phyloP scores from a whole-genome alignment of 1,140 invertebrate species.

The Phymastichus coffea region DNA sequence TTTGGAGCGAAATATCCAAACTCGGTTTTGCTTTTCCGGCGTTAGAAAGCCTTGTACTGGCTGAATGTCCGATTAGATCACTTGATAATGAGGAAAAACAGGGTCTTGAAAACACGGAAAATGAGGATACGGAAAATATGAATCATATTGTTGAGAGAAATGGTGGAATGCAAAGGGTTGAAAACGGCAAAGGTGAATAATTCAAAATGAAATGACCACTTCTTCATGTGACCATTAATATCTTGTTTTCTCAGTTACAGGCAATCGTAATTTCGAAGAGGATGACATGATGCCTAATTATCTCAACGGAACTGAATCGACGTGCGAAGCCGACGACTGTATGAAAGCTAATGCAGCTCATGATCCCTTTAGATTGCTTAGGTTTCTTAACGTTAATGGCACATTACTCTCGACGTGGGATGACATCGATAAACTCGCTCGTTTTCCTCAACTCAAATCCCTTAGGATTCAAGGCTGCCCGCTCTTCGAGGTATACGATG shows the following conservation, averaged over 20 bases:
- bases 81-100: conserved; percentile 56
- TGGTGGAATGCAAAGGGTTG: conserved; percentile 32
- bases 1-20: conserved; percentile 80
- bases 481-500: conserved; percentile 48
- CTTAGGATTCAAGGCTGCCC: conserved; percentile 72
- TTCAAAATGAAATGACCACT: too few species aligned
- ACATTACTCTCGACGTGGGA: conserved; percentile 81
- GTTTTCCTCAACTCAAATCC: conserved; percentile 79
- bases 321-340: conserved; percentile 51
- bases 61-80: conserved; percentile 77
- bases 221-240: too few species aligned
- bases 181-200: conserved; percentile 21
- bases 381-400: conserved; percentile 82
- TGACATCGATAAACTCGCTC: conserved; percentile 80
- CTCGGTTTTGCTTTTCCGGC: conserved; percentile 82
- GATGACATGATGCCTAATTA: conserved; percentile 35
- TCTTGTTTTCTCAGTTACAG: too few species aligned
- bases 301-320: conserved; percentile 55
- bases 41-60: conserved; percentile 79
- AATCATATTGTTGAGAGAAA: conserved; percentile 34
- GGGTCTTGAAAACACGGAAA: conserved; percentile 21
- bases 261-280: conserved; percentile 39
- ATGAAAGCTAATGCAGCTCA: conserved; percentile 55
- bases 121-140: conserved; percentile 40
- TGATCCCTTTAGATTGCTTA: conserved; percentile 66